Evolutionary conservation across 30 jellyfish, hydroid and myxozoan species (phyloP), one percentile per base, ranked within the genome.

Genomic region (Aurelia aurita complex sp. Pacific): DNA sequence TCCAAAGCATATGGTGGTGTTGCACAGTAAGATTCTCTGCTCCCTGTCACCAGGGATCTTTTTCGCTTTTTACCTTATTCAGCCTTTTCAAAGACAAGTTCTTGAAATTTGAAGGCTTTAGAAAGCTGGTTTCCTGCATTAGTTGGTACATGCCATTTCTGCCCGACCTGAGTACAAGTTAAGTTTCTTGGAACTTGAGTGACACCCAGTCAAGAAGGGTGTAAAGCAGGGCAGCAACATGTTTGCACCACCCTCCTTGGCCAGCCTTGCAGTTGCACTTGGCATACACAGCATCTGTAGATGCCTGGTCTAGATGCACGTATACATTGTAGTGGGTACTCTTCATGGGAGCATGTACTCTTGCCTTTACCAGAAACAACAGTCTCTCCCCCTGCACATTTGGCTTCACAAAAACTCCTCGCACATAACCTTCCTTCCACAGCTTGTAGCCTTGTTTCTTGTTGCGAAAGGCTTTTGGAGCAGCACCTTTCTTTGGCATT

Each of bases 261-360:
- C 96, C 96, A 5, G 96, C 89, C 70, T 87, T 87, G 63, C 89
- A 77, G 68, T 53, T 63, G 66, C 85, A 76, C 12, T 86, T 76
- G 9, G 89, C 53, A 54, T 32, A 74, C 54, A 64, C 40, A 59
- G 67, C 59, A 6, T 86, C 85, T 8, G 86, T 81, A 0, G 35
- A 74, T 16, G 77, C 34, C 55, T 82, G 79, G 54, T 82, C 32
- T 60, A 78, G 50, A 86, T 78, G 78, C 43, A 57, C 87, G 51
- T 63, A 78, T 14, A 18, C 71, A 16, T 36, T 87, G 67, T 73
- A 64, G 5, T 43, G 43, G 40, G 64, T 42, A 62, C 64, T 69
- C 42, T 88, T 88, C 72, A 74, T 79, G 1, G 88, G 79, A 43
- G 91, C 90, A 29, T 46, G 80, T 11, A 81, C 97, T 36, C 55